phyloP scores from a whole-genome alignment of 2,888 invertebrate species.

The Zygogramma bicolorata region DNA sequence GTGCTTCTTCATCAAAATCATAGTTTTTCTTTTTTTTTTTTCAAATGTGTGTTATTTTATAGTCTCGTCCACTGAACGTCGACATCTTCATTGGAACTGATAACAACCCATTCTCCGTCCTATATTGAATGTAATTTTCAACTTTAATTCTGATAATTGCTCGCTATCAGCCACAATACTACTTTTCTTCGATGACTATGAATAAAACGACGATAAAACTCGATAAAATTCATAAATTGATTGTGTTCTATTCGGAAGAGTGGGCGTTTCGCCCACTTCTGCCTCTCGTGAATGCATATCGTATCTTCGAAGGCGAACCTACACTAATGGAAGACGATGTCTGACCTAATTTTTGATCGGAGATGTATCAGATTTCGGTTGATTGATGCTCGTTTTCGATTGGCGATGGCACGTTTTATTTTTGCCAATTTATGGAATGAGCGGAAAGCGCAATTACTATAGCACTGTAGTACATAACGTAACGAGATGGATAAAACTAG shows the following conservation, averaged over 20 bases:
- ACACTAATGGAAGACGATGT: constrained; percentile 2
- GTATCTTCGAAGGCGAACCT: constrained; percentile 20
- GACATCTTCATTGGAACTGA: neutral
- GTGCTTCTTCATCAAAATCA: too few species aligned
- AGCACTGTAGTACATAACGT: too few species aligned
- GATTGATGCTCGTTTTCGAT: neutral
- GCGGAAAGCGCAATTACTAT: too few species aligned
- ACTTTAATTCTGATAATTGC: neutral
- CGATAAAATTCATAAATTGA: constrained; percentile 35
- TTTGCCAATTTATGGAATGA: too few species aligned
- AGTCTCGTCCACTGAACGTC: too few species aligned
- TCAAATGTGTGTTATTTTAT: too few species aligned
- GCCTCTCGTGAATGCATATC: constrained; percentile 34
- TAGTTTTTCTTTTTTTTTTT: too few species aligned
- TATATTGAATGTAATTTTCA: neutral
- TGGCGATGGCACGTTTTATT: neutral
- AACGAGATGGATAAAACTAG: too few species aligned
- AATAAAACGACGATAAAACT: constrained; percentile 36
- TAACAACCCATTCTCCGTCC: neutral
- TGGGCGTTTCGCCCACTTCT: constrained; percentile 40
- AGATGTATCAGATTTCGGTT: constrained; percentile 2
- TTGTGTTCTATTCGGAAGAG: constrained; percentile 33
- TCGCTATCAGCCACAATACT: constrained; percentile 3
- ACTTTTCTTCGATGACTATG: constrained; percentile 23
- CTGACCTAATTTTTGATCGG: constrained; percentile 13